Evolutionary conservation across 2,797 vertebrate genomes (phyloP).

Genomic region (Sebastolobus alascanus): DNA sequence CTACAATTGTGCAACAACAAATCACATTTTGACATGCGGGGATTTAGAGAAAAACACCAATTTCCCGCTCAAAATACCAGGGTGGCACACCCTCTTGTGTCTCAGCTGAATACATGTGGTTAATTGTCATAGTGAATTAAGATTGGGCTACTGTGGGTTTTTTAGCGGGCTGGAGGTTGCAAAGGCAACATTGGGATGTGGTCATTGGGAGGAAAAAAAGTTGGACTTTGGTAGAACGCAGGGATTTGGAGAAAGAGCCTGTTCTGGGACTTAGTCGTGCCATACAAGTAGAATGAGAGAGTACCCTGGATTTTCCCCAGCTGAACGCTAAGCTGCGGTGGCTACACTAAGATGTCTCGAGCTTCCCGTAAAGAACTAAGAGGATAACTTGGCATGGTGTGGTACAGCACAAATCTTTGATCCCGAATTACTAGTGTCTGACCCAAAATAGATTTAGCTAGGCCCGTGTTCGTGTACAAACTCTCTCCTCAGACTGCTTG

Average conservation of each 20-base stretch:
- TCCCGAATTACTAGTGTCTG: slow-evolving; percentile 68
- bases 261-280: slow-evolving; percentile 63
- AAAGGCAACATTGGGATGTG: slow-evolving; percentile 62
- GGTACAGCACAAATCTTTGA: slow-evolving; percentile 58
- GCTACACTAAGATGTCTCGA: slow-evolving; percentile 61
- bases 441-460: slow-evolving; percentile 54
- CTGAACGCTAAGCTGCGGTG: slow-evolving; percentile 64
- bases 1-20: slow-evolving; percentile 57
- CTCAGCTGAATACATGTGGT: slow-evolving; percentile 53
- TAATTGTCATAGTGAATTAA: slow-evolving; percentile 75
- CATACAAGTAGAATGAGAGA: slow-evolving; percentile 59
- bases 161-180: slow-evolving; percentile 51
- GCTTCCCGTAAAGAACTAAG: slow-evolving; percentile 65
- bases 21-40: slow-evolving; percentile 65
- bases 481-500: slow-evolving; percentile 8
- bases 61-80: slow-evolving; percentile 62
- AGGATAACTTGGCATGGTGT: slow-evolving; percentile 63
- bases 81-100: slow-evolving; percentile 56
- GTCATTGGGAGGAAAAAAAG: slow-evolving; percentile 49
- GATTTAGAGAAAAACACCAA: slow-evolving; percentile 60
- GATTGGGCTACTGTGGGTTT: slow-evolving; percentile 63
- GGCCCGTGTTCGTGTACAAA: slow-evolving; percentile 28
- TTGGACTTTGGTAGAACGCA: slow-evolving; percentile 52
- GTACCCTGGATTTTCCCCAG: slow-evolving; percentile 71
- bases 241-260: slow-evolving; percentile 50